These are phyloP conservation scores for Myripristis murdjan DNA, from an alignment of 2,797 vertebrate species.

Conservation along the genomic window DNA sequence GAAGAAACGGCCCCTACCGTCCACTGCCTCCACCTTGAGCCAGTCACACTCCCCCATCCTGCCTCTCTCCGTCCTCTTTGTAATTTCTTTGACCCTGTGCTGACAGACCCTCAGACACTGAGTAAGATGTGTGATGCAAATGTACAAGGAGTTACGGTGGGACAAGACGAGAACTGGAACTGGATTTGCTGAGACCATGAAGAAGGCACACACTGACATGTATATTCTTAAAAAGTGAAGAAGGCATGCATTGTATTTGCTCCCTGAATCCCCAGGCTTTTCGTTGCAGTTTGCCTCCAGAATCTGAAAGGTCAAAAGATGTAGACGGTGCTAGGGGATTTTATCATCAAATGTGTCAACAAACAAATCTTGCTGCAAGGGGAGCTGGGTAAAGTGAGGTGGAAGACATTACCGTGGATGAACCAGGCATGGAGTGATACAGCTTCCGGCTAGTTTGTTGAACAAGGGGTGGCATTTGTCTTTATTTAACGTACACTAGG, in stretches of 20 bases:
- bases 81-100: conserved; percentile 55
- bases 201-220: conserved; percentile 14
- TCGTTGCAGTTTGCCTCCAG: conserved; percentile 14
- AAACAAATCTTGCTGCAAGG: background rate
- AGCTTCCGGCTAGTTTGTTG: conserved; percentile 24
- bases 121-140: conserved; percentile 8
- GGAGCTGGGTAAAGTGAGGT: background rate
- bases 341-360: background rate
- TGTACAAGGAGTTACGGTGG: background rate
- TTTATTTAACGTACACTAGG: conserved; percentile 22
- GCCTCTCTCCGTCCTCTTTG: conserved; percentile 26
- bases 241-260: conserved; percentile 35
- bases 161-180: conserved; percentile 8
- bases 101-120: conserved; percentile 57
- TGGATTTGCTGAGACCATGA: conserved; percentile 11
- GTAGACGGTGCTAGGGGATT: background rate
- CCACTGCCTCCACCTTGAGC: conserved; percentile 26
- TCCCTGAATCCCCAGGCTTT: conserved; percentile 15
- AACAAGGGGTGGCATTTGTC: conserved; percentile 29
- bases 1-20: conserved; percentile 81
- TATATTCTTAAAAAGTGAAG: conserved; percentile 5
- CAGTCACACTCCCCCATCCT: conserved; percentile 3
- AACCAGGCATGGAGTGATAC: background rate
- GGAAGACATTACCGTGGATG: conserved; percentile 10
- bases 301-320: conserved; percentile 3